Evolutionary conservation across 2,113 vertebrate genomes (phyloP).

Genomic region (Hystrix cristata): DNA sequence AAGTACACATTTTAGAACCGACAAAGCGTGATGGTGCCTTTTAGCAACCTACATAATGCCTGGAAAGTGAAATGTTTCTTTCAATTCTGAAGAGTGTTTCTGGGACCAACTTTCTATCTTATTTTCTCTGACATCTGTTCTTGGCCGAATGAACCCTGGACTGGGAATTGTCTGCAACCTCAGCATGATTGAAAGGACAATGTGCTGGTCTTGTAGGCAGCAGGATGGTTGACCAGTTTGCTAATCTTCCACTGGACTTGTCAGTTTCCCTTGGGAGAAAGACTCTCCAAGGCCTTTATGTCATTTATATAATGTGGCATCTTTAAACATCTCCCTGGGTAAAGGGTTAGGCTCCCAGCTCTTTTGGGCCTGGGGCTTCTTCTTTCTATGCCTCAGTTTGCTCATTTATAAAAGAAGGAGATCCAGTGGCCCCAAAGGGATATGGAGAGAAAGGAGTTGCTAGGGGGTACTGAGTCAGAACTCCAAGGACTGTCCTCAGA

Average conservation of each 20-base stretch:
- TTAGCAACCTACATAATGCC: conserved; percentile 1
- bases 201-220: neutral
- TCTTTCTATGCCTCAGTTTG: conserved; percentile 46
- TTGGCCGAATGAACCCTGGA: conserved; percentile 5
- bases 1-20: conserved; percentile 41
- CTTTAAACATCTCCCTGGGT: conserved; percentile 36
- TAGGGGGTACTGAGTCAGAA: neutral
- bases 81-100: conserved; percentile 48
- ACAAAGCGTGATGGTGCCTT: neutral
- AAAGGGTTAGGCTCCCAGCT: neutral
- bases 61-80: conserved; percentile 55
- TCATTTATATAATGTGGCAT: neutral
- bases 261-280: conserved; percentile 1
- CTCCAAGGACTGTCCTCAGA: conserved; percentile 3
- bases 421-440: neutral
- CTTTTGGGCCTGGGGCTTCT: neutral
- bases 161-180: conserved; percentile 34
- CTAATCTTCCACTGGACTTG: neutral
- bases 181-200: neutral
- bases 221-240: neutral
- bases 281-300: neutral
- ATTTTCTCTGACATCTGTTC: conserved; percentile 38
- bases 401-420: neutral
- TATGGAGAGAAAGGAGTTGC: neutral
- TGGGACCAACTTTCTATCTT: conserved; percentile 55